phyloP scores from a whole-genome alignment of 2,113 vertebrate genomes.

The Microcebus murinus region DNA sequence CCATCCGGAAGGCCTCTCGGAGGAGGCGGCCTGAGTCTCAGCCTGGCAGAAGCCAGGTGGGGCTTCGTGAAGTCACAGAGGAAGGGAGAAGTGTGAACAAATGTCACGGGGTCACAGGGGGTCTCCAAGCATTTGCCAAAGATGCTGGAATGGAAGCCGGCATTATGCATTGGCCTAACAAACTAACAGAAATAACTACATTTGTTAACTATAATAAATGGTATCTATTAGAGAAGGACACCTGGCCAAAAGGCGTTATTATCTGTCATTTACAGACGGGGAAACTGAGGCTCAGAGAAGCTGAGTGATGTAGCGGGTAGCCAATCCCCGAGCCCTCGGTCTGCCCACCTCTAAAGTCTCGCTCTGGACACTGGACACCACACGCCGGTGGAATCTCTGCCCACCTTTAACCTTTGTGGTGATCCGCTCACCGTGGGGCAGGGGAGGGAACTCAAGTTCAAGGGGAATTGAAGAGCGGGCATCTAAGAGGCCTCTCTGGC shows the following conservation, averaged over 20 bases:
- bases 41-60: background rate
- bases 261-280: background rate
- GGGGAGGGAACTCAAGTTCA: background rate
- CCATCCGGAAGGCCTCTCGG: background rate
- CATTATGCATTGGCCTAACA: no score
- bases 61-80: background rate
- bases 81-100: background rate
- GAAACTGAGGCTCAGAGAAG: background rate
- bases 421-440: background rate
- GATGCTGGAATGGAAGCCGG: background rate
- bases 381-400: fast-evolving
- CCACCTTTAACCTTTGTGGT: background rate
- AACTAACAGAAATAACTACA: background rate
- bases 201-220: no score
- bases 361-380: background rate
- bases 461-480: fast-evolving
- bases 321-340: background rate
- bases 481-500: fast-evolving
- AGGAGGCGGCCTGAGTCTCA: no score
- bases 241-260: background rate
- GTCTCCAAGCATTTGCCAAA: background rate
- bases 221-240: background rate
- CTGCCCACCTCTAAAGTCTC: background rate
- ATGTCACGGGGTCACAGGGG: background rate
- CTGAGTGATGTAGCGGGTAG: fast-evolving